These are phyloP conservation scores for Hydroisotoma schaefferi DNA, from an alignment of 2,888 invertebrate species.

Conservation along the genomic window DNA sequence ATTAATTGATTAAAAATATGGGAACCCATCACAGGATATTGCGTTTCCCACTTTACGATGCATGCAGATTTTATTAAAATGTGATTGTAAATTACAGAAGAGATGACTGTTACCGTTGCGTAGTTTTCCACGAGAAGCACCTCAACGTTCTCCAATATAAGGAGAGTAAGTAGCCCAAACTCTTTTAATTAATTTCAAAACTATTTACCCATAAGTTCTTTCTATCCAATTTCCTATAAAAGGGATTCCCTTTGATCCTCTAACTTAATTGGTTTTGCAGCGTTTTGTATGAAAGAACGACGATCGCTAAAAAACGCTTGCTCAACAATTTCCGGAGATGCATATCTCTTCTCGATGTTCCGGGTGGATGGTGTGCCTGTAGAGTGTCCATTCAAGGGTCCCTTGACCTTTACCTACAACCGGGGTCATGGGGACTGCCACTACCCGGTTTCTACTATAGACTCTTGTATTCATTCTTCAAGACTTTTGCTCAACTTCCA, in stretches of 20 bases:
- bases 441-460: slow-evolving; percentile 83
- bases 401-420: slow-evolving; percentile 90
- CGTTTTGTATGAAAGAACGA: slow-evolving; percentile 39
- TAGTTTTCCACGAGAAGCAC: slow-evolving; percentile 92
- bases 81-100: slow-evolving; percentile 63
- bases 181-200: not conserved
- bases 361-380: slow-evolving; percentile 81
- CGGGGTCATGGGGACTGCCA: slow-evolving; percentile 85
- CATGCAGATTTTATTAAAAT: too few relatives aligned
- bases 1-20: too few relatives aligned
- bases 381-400: slow-evolving; percentile 80
- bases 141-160: slow-evolving; percentile 91
- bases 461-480: slow-evolving; percentile 89
- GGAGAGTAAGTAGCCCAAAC: slow-evolving; percentile 75
- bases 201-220: not conserved
- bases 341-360: slow-evolving; percentile 83
- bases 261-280: too few relatives aligned
- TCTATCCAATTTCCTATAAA: not conserved
- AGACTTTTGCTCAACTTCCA: slow-evolving; percentile 84
- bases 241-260: not conserved
- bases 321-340: slow-evolving; percentile 62
- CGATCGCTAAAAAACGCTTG: slow-evolving; percentile 30
- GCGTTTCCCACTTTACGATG: too few relatives aligned
- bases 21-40: too few relatives aligned
- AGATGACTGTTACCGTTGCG: slow-evolving; percentile 84